phyloP scores from a whole-genome alignment of 2,797 vertebrate species.

The Petrocephalus schoutedeni region DNA sequence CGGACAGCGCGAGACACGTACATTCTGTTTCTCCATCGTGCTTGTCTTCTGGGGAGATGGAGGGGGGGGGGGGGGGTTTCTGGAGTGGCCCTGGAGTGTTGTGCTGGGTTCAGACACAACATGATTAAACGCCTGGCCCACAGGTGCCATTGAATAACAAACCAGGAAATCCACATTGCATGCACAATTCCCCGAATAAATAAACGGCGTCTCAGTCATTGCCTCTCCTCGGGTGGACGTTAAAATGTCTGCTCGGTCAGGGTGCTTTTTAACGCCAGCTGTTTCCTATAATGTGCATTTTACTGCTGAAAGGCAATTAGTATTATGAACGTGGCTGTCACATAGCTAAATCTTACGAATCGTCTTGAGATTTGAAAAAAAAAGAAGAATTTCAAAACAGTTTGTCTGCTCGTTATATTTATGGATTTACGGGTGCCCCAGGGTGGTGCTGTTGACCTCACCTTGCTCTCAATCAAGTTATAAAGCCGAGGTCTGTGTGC shows the following conservation, averaged over 20 bases:
- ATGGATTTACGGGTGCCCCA: neutral
- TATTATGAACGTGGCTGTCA: constrained; percentile 3
- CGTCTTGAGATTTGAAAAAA: neutral
- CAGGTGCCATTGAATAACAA: constrained; percentile 12
- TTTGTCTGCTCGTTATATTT: neutral
- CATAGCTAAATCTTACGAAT: neutral
- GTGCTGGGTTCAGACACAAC: constrained; percentile 12
- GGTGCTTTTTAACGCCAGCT: neutral
- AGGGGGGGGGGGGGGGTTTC: neutral
- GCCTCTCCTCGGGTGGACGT: neutral
- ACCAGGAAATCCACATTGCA: constrained; percentile 4
- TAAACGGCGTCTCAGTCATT: neutral
- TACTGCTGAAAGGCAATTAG: neutral
- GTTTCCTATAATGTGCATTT: neutral
- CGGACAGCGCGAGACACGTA: neutral
- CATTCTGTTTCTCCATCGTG: neutral
- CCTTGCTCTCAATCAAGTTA: neutral
- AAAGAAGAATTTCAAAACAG: neutral
- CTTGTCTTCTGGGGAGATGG: neutral
- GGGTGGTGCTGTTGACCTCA: neutral
- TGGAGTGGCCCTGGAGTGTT: neutral
- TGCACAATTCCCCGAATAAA: constrained; percentile 14
- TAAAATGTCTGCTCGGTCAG: neutral
- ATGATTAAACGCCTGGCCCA: constrained; percentile 16
- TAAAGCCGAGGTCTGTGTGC: neutral